Conservation (phyloP, 2,888 invertebrate genomes). For the Eupithecia vulgata region DNA sequence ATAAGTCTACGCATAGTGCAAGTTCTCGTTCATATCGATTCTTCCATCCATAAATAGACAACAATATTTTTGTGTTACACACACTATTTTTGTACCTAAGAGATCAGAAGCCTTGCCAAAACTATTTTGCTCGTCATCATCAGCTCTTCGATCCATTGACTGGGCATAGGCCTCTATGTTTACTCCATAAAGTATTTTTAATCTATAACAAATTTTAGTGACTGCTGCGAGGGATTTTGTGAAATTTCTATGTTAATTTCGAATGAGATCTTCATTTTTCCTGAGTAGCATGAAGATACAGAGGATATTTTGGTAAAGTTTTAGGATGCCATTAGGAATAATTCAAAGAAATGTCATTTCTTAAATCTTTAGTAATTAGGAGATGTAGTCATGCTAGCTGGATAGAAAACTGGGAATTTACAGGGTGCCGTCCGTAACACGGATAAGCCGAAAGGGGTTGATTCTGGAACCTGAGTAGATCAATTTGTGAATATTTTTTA, state of each 20-base stretch:
- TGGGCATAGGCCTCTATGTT: no score
- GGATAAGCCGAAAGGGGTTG: no score
- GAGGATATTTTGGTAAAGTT: background rate
- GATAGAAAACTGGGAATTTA: background rate
- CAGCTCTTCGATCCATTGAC: no score
- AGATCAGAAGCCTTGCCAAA: background rate
- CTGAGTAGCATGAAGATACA: background rate
- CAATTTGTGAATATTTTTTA: no score
- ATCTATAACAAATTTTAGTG: slow-evolving; percentile 3
- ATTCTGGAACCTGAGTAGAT: no score
- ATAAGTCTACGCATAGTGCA: background rate
- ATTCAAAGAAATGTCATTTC: background rate
- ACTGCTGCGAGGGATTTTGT: background rate
- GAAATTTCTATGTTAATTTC: background rate
- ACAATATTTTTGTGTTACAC: background rate
- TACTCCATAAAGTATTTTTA: background rate
- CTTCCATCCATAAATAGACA: slow-evolving; percentile 8
- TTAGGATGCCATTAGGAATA: background rate
- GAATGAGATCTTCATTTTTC: background rate
- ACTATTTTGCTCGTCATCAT: no score
- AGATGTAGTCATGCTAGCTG: background rate
- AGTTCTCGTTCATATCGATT: background rate
- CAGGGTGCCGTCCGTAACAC: no score
- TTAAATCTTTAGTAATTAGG: background rate
- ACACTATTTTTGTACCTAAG: background rate